Evolutionary conservation across 2,888 invertebrate genomes (phyloP), one percentile per base, ranked within the genome.

Genomic region (Diaphora mendica): DNA sequence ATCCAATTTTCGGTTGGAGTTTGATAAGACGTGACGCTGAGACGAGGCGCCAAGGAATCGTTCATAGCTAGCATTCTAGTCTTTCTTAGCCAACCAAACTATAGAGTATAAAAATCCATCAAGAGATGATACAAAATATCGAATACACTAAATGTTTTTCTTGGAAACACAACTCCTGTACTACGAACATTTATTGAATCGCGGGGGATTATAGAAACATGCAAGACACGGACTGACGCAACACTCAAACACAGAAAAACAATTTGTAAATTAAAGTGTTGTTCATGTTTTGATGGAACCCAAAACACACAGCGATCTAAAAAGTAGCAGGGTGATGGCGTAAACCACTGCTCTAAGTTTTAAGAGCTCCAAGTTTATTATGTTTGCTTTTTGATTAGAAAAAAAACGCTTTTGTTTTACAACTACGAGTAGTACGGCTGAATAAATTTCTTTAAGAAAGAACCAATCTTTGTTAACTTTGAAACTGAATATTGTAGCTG

Each of bases 1-100:
- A 78, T 75, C 72, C 70, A 80, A 80, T 81, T 77, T 78, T 69
- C 70, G 70, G 55, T 71, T 68, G 39, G 8, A 39, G 39, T 39
- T 39, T 39, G 75, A 78, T 83, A 76, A 75, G n/a, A 68, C 64
- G 71, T 39, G 77, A 44, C 62, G 39, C 33, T 64, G 51, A 35
- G 17, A 76, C 64, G 70, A 71, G 55, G 15, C 35, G 68, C 67
- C 1, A 30, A 62, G 26, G 66, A 35, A 62, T 23, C 39, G 39
- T 65, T 71, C 59, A 59, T 30, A 23, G 71, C 35, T 39, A 39
- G 39, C n/a, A 20, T 13, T 42, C 30, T 62, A 62, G 15, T 62
- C 26, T 62, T 26, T 62, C 42, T n/a, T 8, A 44, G 2, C 4
- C 4, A 23, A 44, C 4, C 20, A 13, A 68, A 23, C 11, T 35